Conservation (phyloP, 2,888 invertebrate species). For the Scelioninae gen. 2 region DNA sequence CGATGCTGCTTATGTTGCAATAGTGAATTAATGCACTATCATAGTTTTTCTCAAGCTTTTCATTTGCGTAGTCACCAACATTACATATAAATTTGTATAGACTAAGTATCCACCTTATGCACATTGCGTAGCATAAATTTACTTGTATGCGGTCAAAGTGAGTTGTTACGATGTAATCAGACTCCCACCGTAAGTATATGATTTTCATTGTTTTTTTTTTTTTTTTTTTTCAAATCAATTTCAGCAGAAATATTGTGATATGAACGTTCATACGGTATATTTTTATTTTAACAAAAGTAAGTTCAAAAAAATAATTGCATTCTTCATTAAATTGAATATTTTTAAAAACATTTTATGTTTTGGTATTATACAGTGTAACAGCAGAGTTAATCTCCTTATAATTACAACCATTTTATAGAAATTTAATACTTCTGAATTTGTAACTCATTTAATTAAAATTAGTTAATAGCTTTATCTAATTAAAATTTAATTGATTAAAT, state of each 20-base stretch:
- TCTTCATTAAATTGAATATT: conserved; percentile 1
- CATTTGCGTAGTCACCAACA: conserved; percentile 17
- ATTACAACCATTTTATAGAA: too few species aligned
- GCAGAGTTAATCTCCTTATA: too few species aligned
- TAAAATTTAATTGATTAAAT: too few species aligned
- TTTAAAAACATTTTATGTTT: too few species aligned
- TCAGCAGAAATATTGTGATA: conserved; percentile 14
- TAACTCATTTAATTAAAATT: too few species aligned
- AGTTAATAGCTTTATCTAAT: too few species aligned
- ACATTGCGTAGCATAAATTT: conserved; percentile 15
- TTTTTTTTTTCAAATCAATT: conserved; percentile 31
- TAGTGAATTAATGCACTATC: too few species aligned
- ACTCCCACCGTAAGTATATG: conserved; percentile 28
- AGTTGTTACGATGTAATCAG: conserved; percentile 40
- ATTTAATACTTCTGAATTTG: too few species aligned
- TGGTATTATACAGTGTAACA: too few species aligned
- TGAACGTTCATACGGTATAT: neutral
- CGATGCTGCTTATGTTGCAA: too few species aligned
- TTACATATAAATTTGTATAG: conserved; percentile 6
- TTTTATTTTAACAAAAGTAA: conserved; percentile 3
- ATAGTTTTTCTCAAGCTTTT: too few species aligned
- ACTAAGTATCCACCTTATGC: conserved; percentile 15
- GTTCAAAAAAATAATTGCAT: too few species aligned
- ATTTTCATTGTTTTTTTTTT: conserved; percentile 34
- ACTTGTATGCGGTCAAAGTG: conserved; percentile 25